phyloP scores from a whole-genome alignment of 2,797 vertebrate genomes.

The Anguilla anguilla region DNA sequence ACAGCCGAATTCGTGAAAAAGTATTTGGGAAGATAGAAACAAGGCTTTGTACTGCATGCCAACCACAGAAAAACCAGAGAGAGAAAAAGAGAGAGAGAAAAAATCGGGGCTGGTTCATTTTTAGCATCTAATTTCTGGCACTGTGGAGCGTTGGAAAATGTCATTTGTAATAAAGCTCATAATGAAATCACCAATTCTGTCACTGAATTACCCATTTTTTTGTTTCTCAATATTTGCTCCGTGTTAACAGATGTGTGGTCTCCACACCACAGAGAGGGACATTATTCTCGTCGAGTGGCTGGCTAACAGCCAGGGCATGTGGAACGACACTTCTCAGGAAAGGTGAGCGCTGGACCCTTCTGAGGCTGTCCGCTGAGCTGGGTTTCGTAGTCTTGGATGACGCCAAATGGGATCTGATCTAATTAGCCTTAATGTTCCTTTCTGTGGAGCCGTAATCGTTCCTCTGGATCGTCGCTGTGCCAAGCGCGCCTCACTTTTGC shows the following conservation, averaged over 20 bases:
- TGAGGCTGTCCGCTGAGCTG: neutral
- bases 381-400: neutral
- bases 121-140: neutral
- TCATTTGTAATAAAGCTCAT: conserved; percentile 4
- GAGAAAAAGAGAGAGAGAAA: neutral
- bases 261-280: neutral
- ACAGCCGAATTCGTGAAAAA: neutral
- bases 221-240: neutral
- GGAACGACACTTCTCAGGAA: neutral
- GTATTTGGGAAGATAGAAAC: neutral
- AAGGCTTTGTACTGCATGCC: neutral
- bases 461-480: neutral
- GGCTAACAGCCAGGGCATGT: neutral
- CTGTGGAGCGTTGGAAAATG: neutral
- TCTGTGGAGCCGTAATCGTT: neutral
- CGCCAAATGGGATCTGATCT: neutral
- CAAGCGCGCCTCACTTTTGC: neutral
- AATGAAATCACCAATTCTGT: conserved; percentile 2
- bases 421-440: neutral
- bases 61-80: neutral
- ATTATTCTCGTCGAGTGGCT: neutral
- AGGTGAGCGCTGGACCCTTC: neutral
- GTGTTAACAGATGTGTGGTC: neutral
- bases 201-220: neutral
- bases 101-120: neutral